Base-by-base conservation (phyloP, 1,140 invertebrate genomes). In the Drosophila ercepeae region DNA sequence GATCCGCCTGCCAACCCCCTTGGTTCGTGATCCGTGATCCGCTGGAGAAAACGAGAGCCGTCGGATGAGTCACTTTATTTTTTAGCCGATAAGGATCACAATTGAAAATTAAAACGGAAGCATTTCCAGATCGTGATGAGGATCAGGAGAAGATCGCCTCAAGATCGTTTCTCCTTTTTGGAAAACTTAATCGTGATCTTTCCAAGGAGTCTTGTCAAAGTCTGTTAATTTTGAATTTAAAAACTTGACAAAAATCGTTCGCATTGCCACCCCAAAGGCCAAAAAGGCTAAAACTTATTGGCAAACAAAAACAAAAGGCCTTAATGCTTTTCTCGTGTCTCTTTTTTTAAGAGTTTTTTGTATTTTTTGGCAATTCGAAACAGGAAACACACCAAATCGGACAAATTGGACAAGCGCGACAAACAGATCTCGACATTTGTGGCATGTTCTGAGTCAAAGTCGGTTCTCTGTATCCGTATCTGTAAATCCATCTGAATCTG, bases 301-400 rank as follows among this genome's bases (percentile, higher is more conserved):
- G 6, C 19, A 11, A 16, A 18, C 29, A 13, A 49, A 7, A 39
- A 39, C n/a, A 1, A 39, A 36, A 68, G 46, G n/a, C 14, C 51
- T 44, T 49, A 48, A 69, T 49, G 34, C 27, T 57, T 68, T 55
- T 41, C 23, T 45, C 60, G 34, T 65, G 58, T 53, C 7, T 34
- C 21, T 44, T n/a, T n/a, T n/a, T n/a, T n/a, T n/a, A n/a, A n/a
- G n/a, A 23, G 2, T n/a, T 59, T 29, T 21, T 11, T 18, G 1
- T 2, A 5, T 18, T 29, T 63, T 64, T 44, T 65, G 77, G 52
- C 60, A 55, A 61, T 71, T 67, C 21, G 46, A 59, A 53, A 53
- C 73, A 81, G 77, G 77, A 77, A 81, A 48, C 41, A 44, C 55
- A 48, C 69, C 52, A 81, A 68, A 68, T 68, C 64, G 64, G 61